Evolutionary conservation across 2,797 vertebrate species (phyloP).

Genomic region (Crenuchus spilurus): DNA sequence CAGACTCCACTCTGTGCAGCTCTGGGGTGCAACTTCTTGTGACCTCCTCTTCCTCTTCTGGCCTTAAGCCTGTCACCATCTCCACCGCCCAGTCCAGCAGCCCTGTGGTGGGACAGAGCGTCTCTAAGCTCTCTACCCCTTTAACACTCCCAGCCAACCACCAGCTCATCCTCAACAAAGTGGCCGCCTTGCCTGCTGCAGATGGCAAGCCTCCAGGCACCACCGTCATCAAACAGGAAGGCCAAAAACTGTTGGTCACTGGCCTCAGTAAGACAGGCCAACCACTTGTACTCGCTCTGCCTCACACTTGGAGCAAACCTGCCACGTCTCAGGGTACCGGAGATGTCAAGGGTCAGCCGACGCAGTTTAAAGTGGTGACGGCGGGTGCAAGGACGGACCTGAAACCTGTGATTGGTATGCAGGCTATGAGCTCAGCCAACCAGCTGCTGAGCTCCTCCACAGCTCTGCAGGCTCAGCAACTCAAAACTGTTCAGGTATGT

Average conservation of each 20-base stretch:
- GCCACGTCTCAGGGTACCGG: constrained; percentile 75
- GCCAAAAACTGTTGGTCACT: constrained; percentile 93
- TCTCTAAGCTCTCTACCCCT: constrained; percentile 86
- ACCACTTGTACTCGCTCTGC: constrained; percentile 90
- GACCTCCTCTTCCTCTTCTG: constrained; percentile 77
- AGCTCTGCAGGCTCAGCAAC: constrained; percentile 89
- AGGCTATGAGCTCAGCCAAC: constrained; percentile 78
- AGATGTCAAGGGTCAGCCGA: constrained; percentile 81
- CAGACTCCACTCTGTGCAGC: constrained; percentile 61
- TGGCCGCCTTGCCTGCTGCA: constrained; percentile 80
- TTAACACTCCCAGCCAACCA: constrained; percentile 90
- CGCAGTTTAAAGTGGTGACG: constrained; percentile 94
- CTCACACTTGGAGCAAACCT: constrained; percentile 83
- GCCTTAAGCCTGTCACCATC: constrained; percentile 67
- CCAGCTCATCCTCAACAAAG: constrained; percentile 94
- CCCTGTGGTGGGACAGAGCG: constrained; percentile 69
- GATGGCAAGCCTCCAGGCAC: constrained; percentile 76
- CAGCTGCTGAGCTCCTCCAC: constrained; percentile 82
- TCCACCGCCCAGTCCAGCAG: constrained; percentile 69
- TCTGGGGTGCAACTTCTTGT: constrained; percentile 65
- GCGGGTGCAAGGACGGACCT: constrained; percentile 87
- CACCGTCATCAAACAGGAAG: constrained; percentile 87
- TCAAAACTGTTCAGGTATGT: constrained; percentile 94
- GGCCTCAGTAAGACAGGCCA: constrained; percentile 91
- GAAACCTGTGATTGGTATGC: constrained; percentile 86